Evolutionary conservation across 2,888 invertebrate species (phyloP), one percentile per base, ranked within the genome.

Genomic region (Eucera pruinosa): DNA sequence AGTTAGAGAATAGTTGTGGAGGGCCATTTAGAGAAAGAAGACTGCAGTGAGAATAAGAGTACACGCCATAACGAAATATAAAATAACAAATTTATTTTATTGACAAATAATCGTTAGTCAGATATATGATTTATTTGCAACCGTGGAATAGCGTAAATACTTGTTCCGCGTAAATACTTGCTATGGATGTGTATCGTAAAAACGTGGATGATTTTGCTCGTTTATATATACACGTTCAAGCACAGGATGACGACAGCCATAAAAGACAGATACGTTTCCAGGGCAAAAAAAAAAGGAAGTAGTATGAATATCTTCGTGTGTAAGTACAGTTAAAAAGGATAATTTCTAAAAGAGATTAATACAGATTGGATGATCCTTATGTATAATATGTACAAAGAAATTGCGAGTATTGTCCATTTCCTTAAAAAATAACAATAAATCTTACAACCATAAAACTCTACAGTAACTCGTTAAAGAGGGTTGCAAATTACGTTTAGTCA

Each of bases 331-430:
- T 45, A 60, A 57, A 39, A 36, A 58, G 55, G 61, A 55, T n/a
- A n/a, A n/a, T n/a, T 55, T 72, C 66, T 61, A 62, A 57, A 85
- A 72, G 54, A n/a, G 45, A 66, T 70, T 47, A 75, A 60, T 66
- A 73, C 64, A 70, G 64, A 76, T 78, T 64, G 71, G 73, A 65
- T 68, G 78, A 84, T 68, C 50, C 66, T 52, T 81, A 83, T 81
- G 70, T 83, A 84, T 83, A 65, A 43, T 61, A 80, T 89, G 81
- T 88, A 87, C 86, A 88, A 86, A 84, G 67, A 61, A 82, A 82
- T 84, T 84, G 73, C 82, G 91, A 90, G 90, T 90, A 90, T 90
- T 91, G 89, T 90, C 89, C 81, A 84, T 87, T 81, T 81, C 76
- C 84, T 86, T 86, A 83, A 88, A 86, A 78, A 48, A 36, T 82